Percentiles rank a stretch among this genome's conserved stretches.
Conservation (phyloP, 2,113 vertebrate species). For the Ceyx melanurus region DNA sequence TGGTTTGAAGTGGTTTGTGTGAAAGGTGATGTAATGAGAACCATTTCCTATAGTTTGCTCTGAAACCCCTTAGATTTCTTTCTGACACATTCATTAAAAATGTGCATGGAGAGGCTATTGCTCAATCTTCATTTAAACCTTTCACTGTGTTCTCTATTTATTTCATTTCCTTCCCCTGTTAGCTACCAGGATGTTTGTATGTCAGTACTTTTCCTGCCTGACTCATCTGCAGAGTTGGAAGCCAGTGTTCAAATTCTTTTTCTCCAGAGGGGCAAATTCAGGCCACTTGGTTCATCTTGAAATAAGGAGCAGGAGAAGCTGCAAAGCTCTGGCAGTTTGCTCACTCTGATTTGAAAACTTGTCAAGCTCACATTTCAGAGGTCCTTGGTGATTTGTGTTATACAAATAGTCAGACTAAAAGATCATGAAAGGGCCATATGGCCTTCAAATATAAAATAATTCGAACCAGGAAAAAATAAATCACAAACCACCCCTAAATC, state of each 20-base stretch:
- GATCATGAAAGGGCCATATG: neutral
- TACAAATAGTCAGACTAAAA: neutral
- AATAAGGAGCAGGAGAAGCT: neutral
- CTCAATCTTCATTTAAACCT: conserved; percentile 20
- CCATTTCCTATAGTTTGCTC: neutral
- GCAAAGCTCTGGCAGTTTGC: neutral
- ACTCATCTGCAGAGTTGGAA: neutral
- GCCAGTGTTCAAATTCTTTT: neutral
- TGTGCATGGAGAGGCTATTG: neutral
- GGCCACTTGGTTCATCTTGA: neutral
- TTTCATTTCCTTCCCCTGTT: conserved; percentile 41
- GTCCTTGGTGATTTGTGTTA: neutral
- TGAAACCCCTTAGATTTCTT: neutral
- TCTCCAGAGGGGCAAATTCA: neutral
- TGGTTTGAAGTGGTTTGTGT: neutral
- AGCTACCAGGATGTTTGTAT: conserved; percentile 34
- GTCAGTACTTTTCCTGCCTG: conserved; percentile 45
- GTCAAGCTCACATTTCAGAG: neutral
- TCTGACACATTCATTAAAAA: neutral
- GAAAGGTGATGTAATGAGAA: neutral
- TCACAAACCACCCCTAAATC: neutral
- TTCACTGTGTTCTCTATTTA: neutral
- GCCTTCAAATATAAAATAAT: neutral
- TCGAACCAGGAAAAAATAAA: neutral
- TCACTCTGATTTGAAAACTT: neutral